Conservation (phyloP, 2,113 vertebrate species). For the Cyanocitta stelleri region DNA sequence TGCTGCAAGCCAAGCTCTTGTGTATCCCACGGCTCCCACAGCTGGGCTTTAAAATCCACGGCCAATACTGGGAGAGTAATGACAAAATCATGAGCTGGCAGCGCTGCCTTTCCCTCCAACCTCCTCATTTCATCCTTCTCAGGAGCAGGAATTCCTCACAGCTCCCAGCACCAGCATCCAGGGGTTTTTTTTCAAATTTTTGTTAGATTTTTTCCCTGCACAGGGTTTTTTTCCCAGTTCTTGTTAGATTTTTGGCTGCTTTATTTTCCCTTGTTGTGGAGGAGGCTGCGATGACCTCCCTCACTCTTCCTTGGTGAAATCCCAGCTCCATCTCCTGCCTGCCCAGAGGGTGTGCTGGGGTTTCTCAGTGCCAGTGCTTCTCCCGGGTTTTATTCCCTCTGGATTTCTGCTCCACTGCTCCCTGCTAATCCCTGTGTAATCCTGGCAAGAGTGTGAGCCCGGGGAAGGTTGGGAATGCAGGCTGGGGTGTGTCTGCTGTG, state of each 20-base stretch:
- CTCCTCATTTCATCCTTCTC: not conserved
- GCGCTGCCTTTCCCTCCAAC: not conserved
- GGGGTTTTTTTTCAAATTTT: not conserved
- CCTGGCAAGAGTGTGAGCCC: not conserved
- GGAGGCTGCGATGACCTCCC: not conserved
- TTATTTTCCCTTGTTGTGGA: not conserved
- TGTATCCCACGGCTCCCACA: conserved; percentile 33
- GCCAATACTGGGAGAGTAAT: conserved; percentile 7
- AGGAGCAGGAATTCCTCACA: not conserved
- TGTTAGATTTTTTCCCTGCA: not conserved
- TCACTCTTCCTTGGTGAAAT: rapidly evolving
- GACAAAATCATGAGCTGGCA: conserved; percentile 51
- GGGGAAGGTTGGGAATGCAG: rapidly evolving
- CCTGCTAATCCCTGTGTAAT: conserved; percentile 4
- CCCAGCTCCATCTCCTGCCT: not conserved
- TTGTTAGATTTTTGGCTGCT: not conserved
- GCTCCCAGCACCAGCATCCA: not conserved
- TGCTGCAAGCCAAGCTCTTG: conserved; percentile 1
- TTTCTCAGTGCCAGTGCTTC: not conserved
- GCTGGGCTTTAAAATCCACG: conserved; percentile 31
- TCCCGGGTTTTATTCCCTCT: not conserved
- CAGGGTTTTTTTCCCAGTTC: not conserved
- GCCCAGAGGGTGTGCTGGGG: not conserved
- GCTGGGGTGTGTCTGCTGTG: not conserved
- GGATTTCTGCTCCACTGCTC: not conserved